Conservation (phyloP, 2,888 invertebrate species). For the Tetanocera ferruginea region DNA sequence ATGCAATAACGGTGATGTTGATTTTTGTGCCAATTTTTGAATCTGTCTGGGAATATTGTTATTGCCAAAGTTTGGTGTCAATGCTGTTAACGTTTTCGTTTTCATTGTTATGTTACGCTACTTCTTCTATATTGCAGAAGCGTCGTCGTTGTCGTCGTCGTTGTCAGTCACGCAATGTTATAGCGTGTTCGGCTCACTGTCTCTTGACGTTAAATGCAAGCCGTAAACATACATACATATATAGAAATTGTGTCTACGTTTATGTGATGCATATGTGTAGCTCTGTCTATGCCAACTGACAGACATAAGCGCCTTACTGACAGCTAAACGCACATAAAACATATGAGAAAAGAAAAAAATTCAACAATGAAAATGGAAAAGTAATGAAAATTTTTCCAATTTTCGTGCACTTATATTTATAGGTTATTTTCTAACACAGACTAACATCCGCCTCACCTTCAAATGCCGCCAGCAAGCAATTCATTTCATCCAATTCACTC, state of each 20-base stretch:
- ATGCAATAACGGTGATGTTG: not conserved
- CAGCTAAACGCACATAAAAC: not conserved
- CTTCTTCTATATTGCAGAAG: constrained; percentile 34
- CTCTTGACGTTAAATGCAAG: not conserved
- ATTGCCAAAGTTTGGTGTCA: not conserved
- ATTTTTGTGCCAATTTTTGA: not conserved
- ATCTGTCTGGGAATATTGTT: not conserved
- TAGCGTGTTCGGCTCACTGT: constrained; percentile 20
- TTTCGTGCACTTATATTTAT: not conserved
- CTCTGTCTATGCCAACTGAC: not conserved
- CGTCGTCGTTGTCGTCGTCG: constrained; percentile 1
- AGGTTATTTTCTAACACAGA: not conserved
- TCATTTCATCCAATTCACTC: not conserved
- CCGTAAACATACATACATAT: not conserved
- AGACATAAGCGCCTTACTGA: not conserved
- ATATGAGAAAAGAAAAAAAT: not conserved
- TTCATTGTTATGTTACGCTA: constrained; percentile 10
- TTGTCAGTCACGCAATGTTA: constrained; percentile 39
- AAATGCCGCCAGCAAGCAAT: not conserved
- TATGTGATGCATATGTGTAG: not conserved
- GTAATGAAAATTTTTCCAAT: too few relatives aligned
- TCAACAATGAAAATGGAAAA: not conserved
- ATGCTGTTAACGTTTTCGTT: constrained; percentile 23
- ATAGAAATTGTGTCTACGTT: not conserved
- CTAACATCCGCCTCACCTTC: not conserved